Conservation (phyloP, 37 sponge, comb jelly and placozoan genomes). For the Cladorhizidae sp. region DNA sequence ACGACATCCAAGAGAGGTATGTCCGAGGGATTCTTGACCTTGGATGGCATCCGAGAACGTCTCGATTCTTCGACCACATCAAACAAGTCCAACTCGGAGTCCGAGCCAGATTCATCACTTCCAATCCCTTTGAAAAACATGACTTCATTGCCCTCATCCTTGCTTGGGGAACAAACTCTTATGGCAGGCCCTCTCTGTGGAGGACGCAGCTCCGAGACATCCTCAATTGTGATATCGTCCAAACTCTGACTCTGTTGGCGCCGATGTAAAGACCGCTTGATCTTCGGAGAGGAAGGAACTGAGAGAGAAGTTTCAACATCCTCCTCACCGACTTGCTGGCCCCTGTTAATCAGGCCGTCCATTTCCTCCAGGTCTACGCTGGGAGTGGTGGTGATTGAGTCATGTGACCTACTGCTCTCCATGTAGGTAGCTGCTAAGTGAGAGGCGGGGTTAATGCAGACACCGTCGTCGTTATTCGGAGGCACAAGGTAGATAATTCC, state of each 20-base stretch:
- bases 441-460: neutral
- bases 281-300: constrained; percentile 45
- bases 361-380: neutral
- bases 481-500: constrained; percentile 59
- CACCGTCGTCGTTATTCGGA: constrained; percentile 18
- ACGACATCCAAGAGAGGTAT: too few relatives aligned
- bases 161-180: neutral
- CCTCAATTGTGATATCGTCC: constrained; percentile 9
- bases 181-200: too few relatives aligned
- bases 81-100: neutral
- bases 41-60: too few relatives aligned
- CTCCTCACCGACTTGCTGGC: neutral
- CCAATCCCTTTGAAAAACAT: neutral
- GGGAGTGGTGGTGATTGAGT: too few relatives aligned
- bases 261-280: neutral
- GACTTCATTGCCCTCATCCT: neutral
- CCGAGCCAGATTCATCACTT: constrained; percentile 1
- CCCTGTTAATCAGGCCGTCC: neutral
- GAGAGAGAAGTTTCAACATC: constrained; percentile 24
- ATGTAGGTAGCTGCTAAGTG: neutral
- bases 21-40: too few relatives aligned
- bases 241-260: constrained; percentile 38
- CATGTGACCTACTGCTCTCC: neutral
- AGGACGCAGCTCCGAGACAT: too few relatives aligned
- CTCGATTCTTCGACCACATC: neutral